Evolutionary conservation across 2,888 invertebrate species (phyloP), one percentile per base, ranked within the genome.

Genomic region (Trachelus tabidus): DNA sequence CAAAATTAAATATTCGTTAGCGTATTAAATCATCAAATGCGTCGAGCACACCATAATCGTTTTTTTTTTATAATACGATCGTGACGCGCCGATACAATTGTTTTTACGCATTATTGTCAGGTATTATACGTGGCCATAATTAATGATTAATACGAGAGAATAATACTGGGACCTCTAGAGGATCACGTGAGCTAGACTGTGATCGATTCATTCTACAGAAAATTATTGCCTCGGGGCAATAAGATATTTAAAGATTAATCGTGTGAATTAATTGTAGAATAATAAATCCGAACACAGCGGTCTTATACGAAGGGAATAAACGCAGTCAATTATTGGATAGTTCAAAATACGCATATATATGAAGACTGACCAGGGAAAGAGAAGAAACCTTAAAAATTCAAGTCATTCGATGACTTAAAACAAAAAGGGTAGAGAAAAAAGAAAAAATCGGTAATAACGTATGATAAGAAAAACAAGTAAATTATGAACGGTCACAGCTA

Each of bases 1-100:
- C 79, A 87, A 87, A 86, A 86, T 81, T 81, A 82, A 79, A 81
- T 82, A 75, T 74, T 34, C 33, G 12, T 34, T 31, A 23, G 71
- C 71, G 33, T 12, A 71, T 71, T 34, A 31, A 31, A 30, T 56
- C 56, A 23, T 23, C 56, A 56, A 56, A 56, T 56, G 56, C 56
- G 15, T 30, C 31, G 71, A 12, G 12, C 31, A 33, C 71, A 12
- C 12, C 9, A 71, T 31, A 71, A 31, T 71, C 71, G 31, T 71
- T 12, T 35, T 71, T 15, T 4, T 31, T 71, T 3, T 11, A 71
- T 3, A 71, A 71, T 71, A 71, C 30, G 31, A 33, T 71, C 6
- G 1, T 9, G 23, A 56, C 9, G 56, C 23, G 56, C 23, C 9
- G 56, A 56, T 56, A 56, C 56, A 56, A 56, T 23, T 56, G 56